phyloP scores from a whole-genome alignment of 2,113 vertebrate genomes.

The Harpagus bidentatus region DNA sequence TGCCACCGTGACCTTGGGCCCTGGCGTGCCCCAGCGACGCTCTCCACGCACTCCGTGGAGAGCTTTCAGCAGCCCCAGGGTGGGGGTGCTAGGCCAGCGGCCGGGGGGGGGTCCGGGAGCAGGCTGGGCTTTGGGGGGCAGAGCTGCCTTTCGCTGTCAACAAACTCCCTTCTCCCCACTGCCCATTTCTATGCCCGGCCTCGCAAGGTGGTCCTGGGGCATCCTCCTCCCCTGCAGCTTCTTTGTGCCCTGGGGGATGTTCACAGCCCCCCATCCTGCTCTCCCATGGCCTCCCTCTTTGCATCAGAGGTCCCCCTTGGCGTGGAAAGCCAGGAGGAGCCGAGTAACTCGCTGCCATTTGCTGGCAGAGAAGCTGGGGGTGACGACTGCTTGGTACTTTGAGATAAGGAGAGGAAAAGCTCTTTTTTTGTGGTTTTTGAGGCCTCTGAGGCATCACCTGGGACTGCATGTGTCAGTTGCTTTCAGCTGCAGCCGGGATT shows the following conservation, averaged over 20 bases:
- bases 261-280: not conserved
- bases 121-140: not conserved
- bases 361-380: not conserved
- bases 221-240: not conserved
- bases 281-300: not conserved
- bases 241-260: not conserved
- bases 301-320: not conserved
- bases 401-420: not conserved
- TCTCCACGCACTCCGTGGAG: not conserved
- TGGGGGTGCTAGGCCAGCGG: not conserved
- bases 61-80: not conserved
- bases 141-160: not conserved
- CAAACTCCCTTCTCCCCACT: not conserved
- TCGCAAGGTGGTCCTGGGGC: not conserved
- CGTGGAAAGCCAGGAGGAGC: not conserved
- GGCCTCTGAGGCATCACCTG: not conserved
- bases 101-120: not conserved
- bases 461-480: not conserved
- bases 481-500: not conserved
- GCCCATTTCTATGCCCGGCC: rapidly evolving
- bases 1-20: not conserved
- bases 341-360: not conserved
- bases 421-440: not conserved
- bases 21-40: not conserved
- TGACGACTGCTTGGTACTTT: not conserved